Base-by-base conservation (phyloP, 2,113 vertebrate genomes). In the Crotalus tigris region DNA sequence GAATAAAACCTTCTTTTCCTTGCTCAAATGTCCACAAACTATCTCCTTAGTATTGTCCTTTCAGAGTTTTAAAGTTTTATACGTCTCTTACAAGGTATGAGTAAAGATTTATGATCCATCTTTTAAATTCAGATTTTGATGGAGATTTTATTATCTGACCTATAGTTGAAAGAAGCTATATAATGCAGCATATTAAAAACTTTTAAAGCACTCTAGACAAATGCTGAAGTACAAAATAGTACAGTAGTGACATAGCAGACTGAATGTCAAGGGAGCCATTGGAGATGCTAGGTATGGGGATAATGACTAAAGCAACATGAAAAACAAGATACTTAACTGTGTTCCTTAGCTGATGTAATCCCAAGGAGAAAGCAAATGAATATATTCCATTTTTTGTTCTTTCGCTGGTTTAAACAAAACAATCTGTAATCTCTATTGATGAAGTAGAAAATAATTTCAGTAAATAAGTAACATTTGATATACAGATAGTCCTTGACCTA, bases 131-230 rank as follows among this genome's bases (percentile, higher is more conserved):
- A 61, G 0, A 9, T 0, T 39, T 93, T 0, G 87, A 94, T 92
- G 91, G 94, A 29, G 23, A 87, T 75, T 90, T 93, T 88, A 54
- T 13, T 92, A 46, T 95, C 89, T 7, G 93, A 93, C 93, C 86
- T 92, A 92, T 29, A 90, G 59, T 49, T 29, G 26, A 39, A 46
- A 4, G 39, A 21, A 0, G 0, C 0, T 9, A 4, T 69, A 91
- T 61, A 8, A 64, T 4, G 33, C 33, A 2, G 46, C 75, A 13
- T 3, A 39, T 9, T 88, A 90, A 93, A 29, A 2, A 6, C 90
- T 46, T 94, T 95, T 44, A 91, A 92, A 69, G 94, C 29, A 57
- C 24, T 13, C 11, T 91, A 49, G 39, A 5, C 51, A 93, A 91
- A 29, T 93, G 51, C 81, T 87, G 44, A 49, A 87, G 46, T 51